A percentile compares a stretch with the other conserved stretches of the same genome.
phyloP scores from a whole-genome alignment of 2,797 vertebrate genomes.

The Peromyscus eremicus region DNA sequence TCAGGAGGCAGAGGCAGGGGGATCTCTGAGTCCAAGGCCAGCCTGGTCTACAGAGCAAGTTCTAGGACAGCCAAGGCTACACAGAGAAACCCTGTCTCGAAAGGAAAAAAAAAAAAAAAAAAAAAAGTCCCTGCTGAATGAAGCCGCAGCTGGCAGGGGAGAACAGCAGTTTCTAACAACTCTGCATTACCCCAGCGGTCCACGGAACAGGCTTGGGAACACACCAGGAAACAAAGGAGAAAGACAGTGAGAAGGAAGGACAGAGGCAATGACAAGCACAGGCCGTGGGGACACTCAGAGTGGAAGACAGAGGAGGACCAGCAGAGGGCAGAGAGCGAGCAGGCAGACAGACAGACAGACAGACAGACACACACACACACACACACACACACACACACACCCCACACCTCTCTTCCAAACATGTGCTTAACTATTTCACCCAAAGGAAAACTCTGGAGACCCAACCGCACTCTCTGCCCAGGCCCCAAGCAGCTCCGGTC shows the following conservation, averaged over 20 bases:
- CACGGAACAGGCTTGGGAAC: not conserved
- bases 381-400: too few relatives aligned
- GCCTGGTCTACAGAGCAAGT: not conserved
- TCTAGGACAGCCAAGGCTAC: not conserved
- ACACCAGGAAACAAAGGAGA: not conserved
- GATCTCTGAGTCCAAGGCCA: not conserved
- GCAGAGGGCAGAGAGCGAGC: not conserved
- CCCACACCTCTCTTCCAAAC: not conserved
- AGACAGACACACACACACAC: not conserved
- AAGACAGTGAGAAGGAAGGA: not conserved
- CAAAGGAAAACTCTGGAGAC: not conserved
- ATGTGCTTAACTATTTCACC: not conserved
- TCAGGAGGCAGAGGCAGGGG: not conserved
- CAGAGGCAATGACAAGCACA: not conserved
- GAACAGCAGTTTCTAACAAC: not conserved
- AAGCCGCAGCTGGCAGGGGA: not conserved
- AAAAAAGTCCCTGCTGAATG: not conserved
- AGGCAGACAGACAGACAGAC: too few relatives aligned
- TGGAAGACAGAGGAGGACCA: not conserved
- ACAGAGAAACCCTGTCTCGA: not conserved
- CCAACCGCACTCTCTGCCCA: not conserved
- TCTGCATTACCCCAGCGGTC: not conserved
- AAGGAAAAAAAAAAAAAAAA: too few relatives aligned
- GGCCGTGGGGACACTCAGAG: not conserved
- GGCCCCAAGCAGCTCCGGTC: too few relatives aligned